These are phyloP conservation scores for Philereme transversata DNA, from an alignment of 2,888 invertebrate species.

Conservation along the genomic window DNA sequence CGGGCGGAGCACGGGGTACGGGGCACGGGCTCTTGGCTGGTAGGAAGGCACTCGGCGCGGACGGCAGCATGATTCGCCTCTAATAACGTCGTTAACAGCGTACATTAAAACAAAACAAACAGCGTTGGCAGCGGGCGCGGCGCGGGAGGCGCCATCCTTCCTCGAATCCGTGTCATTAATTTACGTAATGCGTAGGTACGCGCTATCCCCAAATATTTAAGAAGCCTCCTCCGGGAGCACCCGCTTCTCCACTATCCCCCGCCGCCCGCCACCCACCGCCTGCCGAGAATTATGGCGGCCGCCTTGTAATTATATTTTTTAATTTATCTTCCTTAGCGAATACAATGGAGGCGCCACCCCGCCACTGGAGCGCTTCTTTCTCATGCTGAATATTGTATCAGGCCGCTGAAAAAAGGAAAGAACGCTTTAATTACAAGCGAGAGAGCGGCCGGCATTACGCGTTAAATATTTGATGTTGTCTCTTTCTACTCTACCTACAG, in stretches of 20 bases:
- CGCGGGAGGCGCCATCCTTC: constrained; percentile 79
- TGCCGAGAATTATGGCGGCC: constrained; percentile 86
- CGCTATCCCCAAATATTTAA: constrained; percentile 85
- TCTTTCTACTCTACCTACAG: constrained; percentile 59
- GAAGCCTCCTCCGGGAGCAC: constrained; percentile 84
- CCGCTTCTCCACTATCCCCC: constrained; percentile 79
- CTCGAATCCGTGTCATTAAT: constrained; percentile 85
- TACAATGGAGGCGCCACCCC: constrained; percentile 85
- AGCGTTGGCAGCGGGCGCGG: constrained; percentile 47
- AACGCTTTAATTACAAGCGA: constrained; percentile 84
- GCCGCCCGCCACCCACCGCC: constrained; percentile 68
- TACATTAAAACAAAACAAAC: constrained; percentile 84
- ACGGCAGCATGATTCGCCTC: constrained; percentile 72
- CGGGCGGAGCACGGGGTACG: constrained; percentile 36
- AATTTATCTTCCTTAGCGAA: constrained; percentile 88
- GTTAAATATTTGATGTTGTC: constrained; percentile 83
- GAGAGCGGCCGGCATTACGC: constrained; percentile 80
- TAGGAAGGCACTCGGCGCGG: constrained; percentile 37
- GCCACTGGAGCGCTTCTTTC: constrained; percentile 82
- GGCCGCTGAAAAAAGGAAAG: constrained; percentile 84
- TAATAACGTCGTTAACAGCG: constrained; percentile 83
- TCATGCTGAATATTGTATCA: constrained; percentile 84
- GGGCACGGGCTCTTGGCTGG: constrained; percentile 23
- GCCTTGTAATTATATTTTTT: constrained; percentile 88
- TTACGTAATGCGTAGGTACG: constrained; percentile 85